Evolutionary conservation across 2,888 invertebrate genomes (phyloP), one percentile per base, ranked within the genome.

Genomic region (Andrena dorsata): DNA sequence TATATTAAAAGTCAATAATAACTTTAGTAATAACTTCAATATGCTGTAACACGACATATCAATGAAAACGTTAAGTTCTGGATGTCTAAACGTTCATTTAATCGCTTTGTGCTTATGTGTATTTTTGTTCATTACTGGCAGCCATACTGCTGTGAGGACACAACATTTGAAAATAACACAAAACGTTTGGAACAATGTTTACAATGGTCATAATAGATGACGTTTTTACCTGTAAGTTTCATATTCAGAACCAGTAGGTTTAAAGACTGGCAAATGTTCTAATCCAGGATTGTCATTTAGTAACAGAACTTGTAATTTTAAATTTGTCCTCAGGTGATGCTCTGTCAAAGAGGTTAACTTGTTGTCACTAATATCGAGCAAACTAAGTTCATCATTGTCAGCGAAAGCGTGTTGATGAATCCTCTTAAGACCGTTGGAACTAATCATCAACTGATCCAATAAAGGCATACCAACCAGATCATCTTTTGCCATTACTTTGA

Each of bases 291-390:
- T 97, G 86, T 97, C 95, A 84, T 96, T 96, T 91, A 97, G 95
- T 85, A 96, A 95, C 82, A 97, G 95, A 84, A 96, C 96, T 88
- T 97, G 96, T 63, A 97, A 93, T 90, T 96, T 95, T 16, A 95
- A 94, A 92, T 97, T 97, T 90, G 95, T 95, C 83, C 95, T 95
- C 90, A 97, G 97, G 68, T 97, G 94, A 91, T 96, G 95, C 77
- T 95, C 95, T 0, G 96, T 96, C 47, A 97, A 94, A 82, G 95
- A 95, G 72, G 96, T 96, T 69, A 97, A 93, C 82, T 96, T 95
- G 91, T 98, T 97, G 88, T 96, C 95, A 2, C 97, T 97, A 81
- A 97, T 94, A 92, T 97, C 97, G 82, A 97, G 95, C 90, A 96
- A 95, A 85, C 96, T 95, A 56, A 97, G 94, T 84, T 96, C 95